Evolutionary conservation across 2,113 vertebrate genomes (phyloP).

Genomic region (Cyrtonyx montezumae): DNA sequence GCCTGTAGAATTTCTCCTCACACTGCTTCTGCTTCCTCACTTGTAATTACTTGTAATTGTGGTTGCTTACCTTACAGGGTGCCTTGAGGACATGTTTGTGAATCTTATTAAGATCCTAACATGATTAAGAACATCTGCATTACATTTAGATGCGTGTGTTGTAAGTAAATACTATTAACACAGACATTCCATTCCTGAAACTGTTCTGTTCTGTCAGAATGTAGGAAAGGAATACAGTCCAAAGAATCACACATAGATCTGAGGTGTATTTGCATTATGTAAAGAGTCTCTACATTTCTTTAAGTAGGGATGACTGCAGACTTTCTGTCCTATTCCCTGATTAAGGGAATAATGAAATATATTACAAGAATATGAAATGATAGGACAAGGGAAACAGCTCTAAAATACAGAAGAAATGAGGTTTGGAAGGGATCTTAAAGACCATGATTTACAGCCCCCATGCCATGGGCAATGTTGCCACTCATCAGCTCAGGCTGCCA

Average conservation of each 20-base stretch:
- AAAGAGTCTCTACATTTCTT: neutral
- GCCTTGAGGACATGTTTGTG: constrained; percentile 35
- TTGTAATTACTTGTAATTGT: neutral
- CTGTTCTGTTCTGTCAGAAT: neutral
- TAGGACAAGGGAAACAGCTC: neutral
- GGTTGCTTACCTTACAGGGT: constrained; percentile 21
- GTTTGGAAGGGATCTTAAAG: neutral
- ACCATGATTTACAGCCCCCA: neutral
- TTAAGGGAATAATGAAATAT: neutral
- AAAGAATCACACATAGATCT: neutral
- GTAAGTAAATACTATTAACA: neutral
- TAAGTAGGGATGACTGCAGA: neutral
- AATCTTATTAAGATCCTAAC: constrained; percentile 27
- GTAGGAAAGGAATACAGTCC: neutral
- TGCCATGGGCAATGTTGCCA: neutral
- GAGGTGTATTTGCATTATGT: neutral
- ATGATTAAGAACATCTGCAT: constrained; percentile 41
- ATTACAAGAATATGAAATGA: neutral
- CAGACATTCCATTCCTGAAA: neutral
- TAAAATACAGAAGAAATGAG: neutral
- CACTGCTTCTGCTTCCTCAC: neutral
- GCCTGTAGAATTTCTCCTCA: neutral
- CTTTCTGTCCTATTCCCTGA: neutral
- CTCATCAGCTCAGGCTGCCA: neutral
- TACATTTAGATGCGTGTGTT: constrained; percentile 14